Evolutionary conservation across 23 tunicate species (phyloP).

Genomic region (Trididemnum clinides): DNA sequence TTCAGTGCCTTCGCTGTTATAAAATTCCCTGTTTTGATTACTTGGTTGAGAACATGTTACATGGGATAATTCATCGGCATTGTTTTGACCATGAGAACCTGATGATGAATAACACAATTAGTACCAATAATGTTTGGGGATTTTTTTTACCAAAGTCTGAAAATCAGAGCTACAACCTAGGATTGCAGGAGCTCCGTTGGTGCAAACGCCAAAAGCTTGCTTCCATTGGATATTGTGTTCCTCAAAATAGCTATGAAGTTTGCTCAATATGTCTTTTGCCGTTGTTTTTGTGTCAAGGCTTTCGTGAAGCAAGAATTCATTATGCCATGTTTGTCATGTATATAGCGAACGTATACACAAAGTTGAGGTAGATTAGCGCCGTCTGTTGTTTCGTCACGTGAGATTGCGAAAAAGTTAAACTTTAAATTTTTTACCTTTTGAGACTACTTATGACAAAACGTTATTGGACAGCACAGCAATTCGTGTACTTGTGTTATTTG

Average conservation of each 20-base stretch:
- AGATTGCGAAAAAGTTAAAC: background rate
- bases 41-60: no score
- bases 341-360: no score
- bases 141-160: conserved; percentile 22
- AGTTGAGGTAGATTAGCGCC: no score
- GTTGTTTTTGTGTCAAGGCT: conserved; percentile 53
- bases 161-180: conserved; percentile 48
- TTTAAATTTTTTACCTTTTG: background rate
- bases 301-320: conserved; percentile 40
- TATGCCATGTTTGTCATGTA: no score
- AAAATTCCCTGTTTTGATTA: no score
- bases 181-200: no score
- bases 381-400: background rate
- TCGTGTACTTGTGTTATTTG: background rate
- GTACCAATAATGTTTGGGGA: no score
- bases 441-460: background rate
- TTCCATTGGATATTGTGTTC: conserved; percentile 36
- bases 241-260: conserved; percentile 35
- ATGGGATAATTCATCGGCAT: no score
- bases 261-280: conserved; percentile 23
- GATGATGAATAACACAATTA: no score
- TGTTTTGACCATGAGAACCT: no score
- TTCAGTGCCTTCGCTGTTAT: background rate
- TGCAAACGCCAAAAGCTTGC: conserved; percentile 41
- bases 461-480: background rate